phyloP scores from a whole-genome alignment of 1,140 invertebrate genomes.

The Kradibia gibbosae region DNA sequence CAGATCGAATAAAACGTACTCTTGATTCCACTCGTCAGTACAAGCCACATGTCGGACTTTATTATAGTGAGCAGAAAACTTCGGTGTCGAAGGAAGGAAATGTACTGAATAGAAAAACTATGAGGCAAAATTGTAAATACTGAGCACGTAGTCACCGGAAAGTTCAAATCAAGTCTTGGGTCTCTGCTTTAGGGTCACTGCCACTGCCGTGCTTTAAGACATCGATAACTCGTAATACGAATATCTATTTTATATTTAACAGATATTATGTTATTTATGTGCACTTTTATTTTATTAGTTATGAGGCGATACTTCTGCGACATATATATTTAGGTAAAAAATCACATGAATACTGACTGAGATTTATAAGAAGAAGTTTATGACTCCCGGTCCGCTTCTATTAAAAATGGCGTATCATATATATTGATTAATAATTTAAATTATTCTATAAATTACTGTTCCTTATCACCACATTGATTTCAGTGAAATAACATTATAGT shows the following conservation, averaged over 20 bases:
- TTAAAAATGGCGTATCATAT: neutral
- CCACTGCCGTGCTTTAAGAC: neutral
- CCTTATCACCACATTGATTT: too few species aligned
- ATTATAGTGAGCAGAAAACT: neutral
- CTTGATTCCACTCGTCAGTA: neutral
- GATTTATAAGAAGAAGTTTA: too few species aligned
- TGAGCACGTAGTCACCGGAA: neutral
- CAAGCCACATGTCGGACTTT: neutral
- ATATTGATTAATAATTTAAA: too few species aligned
- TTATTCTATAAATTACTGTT: too few species aligned
- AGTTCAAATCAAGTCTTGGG: constrained; percentile 18
- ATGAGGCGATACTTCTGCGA: neutral
- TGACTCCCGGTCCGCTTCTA: too few species aligned
- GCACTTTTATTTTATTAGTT: neutral
- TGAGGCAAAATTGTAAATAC: constrained; percentile 1
- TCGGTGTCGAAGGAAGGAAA: too few species aligned
- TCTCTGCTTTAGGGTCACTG: neutral
- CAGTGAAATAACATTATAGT: too few species aligned
- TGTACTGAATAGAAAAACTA: too few species aligned
- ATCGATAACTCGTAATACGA: neutral
- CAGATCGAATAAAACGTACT: neutral
- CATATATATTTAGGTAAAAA: neutral
- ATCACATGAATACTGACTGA: neutral
- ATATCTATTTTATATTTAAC: constrained; percentile 14
- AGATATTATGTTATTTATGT: neutral